Evolutionary conservation across 30 jellyfish, hydroid and myxozoan genomes (phyloP).

Genomic region (Mastigias papua): DNA sequence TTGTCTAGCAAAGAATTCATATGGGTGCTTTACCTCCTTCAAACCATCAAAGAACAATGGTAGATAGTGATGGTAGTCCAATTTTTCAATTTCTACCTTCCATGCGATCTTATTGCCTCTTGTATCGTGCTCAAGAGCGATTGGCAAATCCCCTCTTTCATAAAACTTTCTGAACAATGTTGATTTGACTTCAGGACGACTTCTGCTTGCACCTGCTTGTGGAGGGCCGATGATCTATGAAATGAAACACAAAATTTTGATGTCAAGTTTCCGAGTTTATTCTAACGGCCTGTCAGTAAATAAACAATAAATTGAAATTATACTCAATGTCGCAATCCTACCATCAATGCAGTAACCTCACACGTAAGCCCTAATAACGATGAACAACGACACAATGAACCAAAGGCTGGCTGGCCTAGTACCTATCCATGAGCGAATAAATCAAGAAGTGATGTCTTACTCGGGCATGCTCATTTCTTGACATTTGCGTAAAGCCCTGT

Average conservation of each 20-base stretch:
- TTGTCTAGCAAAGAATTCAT: conserved; percentile 95
- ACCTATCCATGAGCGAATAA: too few species aligned
- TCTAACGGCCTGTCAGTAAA: too few species aligned
- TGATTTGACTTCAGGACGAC: conserved; percentile 89
- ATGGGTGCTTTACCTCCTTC: conserved; percentile 90
- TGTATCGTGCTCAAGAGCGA: conserved; percentile 96
- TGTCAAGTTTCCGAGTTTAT: too few species aligned
- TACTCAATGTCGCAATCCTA: too few species aligned
- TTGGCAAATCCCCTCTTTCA: conserved; percentile 94
- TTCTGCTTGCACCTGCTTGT: conserved; percentile 91
- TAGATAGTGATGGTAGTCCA: conserved; percentile 95
- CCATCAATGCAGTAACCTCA: too few species aligned
- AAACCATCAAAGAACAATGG: conserved; percentile 95
- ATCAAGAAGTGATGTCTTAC: conserved; percentile 39
- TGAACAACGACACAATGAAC: neutral
- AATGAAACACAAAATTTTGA: neutral
- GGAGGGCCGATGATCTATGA: conserved; percentile 94
- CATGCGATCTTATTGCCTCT: conserved; percentile 96
- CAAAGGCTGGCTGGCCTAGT: conserved; percentile 3
- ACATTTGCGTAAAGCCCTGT: conserved; percentile 82
- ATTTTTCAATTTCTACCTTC: conserved; percentile 95
- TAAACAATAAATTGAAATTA: too few species aligned
- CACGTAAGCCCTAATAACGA: neutral
- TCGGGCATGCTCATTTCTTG: conserved; percentile 87
- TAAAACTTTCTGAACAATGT: conserved; percentile 89